Base-by-base conservation (phyloP, 2,797 vertebrate genomes). In the Xenops minutus region DNA sequence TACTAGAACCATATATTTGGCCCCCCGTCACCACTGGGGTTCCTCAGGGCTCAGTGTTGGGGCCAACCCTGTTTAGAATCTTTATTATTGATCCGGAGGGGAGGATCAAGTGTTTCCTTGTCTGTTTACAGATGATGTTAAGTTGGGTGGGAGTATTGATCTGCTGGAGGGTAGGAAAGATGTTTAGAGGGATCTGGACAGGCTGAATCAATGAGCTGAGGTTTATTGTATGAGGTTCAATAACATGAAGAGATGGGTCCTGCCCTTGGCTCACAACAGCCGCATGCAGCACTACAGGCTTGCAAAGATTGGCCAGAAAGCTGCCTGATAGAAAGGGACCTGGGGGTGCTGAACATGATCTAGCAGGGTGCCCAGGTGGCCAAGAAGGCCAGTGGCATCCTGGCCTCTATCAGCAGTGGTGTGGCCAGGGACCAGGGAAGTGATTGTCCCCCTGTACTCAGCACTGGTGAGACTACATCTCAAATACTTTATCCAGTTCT, bases 101-200 rank as follows among this genome's bases (percentile, higher is more conserved):
- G 32, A 22, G 36, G 22, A 37, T 36, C 0, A 0, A 69, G 36
- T 10, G 11, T 37, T 10, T 5, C 16, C 13, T 29, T 18, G 41
- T 19, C 41, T n/a, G 27, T 24, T 36, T n/a, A 13, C 3, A 55
- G 59, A 48, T 21, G 37, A 27, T 6, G 21, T 20, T 18, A 41
- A 17, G 4, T 2, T 29, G 41, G 5, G 7, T 36, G 10, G 30
- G 34, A 81, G 24, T 17, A 34, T 20, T 82, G 36, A 29, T 43
- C 19, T n/a, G 7, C 9, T 29, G 10, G 16, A 89, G 48, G 10
- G 9, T 27, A 32, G 30, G 34, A 75, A 55, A 41, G 27, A 29
- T 32, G 29, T 41, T 43, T 30, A 36, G 55, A 27, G 9, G 23
- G 8, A 82, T 18, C 10, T 37, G 19, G 22, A 29, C 14, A 2